These are phyloP conservation scores for Xenopus borealis DNA, from an alignment of 2,113 vertebrate species.

Conservation along the genomic window DNA sequence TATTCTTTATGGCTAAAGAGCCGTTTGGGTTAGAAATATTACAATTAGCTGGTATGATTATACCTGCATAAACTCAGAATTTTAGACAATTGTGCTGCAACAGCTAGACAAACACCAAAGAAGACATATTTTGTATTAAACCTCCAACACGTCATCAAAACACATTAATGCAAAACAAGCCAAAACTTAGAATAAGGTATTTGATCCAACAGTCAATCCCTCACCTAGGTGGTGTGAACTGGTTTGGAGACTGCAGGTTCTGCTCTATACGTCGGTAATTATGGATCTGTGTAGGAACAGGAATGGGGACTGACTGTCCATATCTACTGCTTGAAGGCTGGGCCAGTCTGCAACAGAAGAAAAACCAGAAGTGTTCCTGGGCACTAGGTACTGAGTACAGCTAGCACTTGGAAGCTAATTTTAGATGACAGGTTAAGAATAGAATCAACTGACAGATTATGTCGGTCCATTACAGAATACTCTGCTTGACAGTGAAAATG, in stretches of 20 bases:
- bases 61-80: too few relatives aligned
- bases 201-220: constrained; percentile 21
- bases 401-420: not conserved
- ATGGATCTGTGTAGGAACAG: constrained; percentile 87
- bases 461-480: not conserved
- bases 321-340: constrained; percentile 66
- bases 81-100: too few relatives aligned
- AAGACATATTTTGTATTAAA: too few relatives aligned
- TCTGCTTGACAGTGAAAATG: not conserved
- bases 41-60: too few relatives aligned
- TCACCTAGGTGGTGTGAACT: constrained; percentile 66
- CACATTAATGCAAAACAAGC: too few relatives aligned
- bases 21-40: not conserved
- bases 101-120: too few relatives aligned
- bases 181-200: too few relatives aligned
- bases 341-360: constrained; percentile 60
- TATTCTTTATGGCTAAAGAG: too few relatives aligned
- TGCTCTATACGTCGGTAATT: constrained; percentile 91
- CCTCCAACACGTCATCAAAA: too few relatives aligned
- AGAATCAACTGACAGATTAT: not conserved
- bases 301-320: constrained; percentile 82
- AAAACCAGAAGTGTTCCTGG: too few relatives aligned
- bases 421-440: not conserved
- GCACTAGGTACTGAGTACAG: not conserved
- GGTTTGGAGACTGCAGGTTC: constrained; percentile 79